Conservation (phyloP, 2,888 invertebrate genomes). For the Syritta pipiens region DNA sequence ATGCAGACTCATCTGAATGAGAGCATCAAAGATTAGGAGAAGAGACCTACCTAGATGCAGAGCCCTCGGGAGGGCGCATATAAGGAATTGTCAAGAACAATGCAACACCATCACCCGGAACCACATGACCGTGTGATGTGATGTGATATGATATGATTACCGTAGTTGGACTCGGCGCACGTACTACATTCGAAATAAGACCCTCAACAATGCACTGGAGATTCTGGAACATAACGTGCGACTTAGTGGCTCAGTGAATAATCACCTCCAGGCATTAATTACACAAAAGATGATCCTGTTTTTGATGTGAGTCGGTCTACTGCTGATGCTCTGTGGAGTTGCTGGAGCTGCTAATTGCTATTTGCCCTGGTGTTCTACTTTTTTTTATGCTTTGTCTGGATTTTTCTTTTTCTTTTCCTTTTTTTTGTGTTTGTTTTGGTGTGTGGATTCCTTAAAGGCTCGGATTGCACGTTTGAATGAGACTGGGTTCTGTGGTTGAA, state of each 20-base stretch:
- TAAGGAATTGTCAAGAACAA: conserved; percentile 58
- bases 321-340: too few species aligned
- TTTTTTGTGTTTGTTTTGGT: not conserved
- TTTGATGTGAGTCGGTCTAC: not conserved
- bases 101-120: conserved; percentile 61
- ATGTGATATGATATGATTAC: conserved; percentile 48
- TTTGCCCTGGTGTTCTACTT: conserved; percentile 37
- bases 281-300: conserved; percentile 45
- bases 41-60: conserved; percentile 34
- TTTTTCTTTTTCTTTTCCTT: not conserved
- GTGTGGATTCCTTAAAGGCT: not conserved
- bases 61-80: conserved; percentile 32
- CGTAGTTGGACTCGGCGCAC: conserved; percentile 27
- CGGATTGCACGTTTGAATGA: too few species aligned
- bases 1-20: conserved; percentile 17
- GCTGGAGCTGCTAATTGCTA: conserved; percentile 31
- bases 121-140: conserved; percentile 34
- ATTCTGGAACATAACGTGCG: conserved; percentile 20
- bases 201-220: conserved; percentile 36
- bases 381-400: not conserved
- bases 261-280: conserved; percentile 48
- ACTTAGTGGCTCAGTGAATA: conserved; percentile 46
- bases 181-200: conserved; percentile 13
- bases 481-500: too few species aligned
- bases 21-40: conserved; percentile 40